Conservation (phyloP, 1,140 invertebrate species). For the Euwallacea fornicatus region DNA sequence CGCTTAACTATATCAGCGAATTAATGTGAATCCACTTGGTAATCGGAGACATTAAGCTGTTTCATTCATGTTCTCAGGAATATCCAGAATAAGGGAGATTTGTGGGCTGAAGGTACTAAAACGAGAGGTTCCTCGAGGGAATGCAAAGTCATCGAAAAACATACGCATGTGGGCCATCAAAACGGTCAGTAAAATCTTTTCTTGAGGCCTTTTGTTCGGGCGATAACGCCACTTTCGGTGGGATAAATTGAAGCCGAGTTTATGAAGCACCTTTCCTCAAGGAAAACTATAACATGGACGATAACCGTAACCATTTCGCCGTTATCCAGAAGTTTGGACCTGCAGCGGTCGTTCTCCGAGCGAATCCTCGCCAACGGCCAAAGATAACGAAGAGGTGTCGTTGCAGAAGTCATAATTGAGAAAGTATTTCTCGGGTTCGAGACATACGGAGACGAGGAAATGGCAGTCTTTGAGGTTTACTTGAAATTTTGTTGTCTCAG, state of each 20-base stretch:
- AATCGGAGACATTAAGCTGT: conserved; percentile 9
- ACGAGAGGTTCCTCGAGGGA: conserved; percentile 10
- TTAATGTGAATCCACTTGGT: conserved; percentile 1
- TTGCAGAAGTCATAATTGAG: conserved; percentile 40
- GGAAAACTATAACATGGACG: conserved; percentile 52
- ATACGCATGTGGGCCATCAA: conserved; percentile 28
- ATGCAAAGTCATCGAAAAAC: conserved; percentile 30
- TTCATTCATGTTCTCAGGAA: conserved; percentile 4
- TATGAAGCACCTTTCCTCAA: conserved; percentile 52
- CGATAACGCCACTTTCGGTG: conserved; percentile 27
- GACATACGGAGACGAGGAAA: conserved; percentile 46
- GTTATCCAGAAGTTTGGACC: conserved; percentile 49
- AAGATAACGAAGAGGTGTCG: conserved; percentile 52
- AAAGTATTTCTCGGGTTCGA: conserved; percentile 38
- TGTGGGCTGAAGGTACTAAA: conserved; percentile 6
- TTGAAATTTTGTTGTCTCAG: conserved; percentile 20
- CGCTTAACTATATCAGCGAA: background rate
- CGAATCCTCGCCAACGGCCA: conserved; percentile 46
- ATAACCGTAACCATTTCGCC: conserved; percentile 53
- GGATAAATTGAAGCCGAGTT: conserved; percentile 50
- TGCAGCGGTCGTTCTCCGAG: conserved; percentile 50
- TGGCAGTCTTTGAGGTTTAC: conserved; percentile 13
- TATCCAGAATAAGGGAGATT: background rate
- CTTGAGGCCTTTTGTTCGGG: conserved; percentile 24
- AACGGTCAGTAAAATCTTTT: conserved; percentile 34